Percentiles rank a stretch among this genome's conserved stretches.
phyloP scores from a whole-genome alignment of 2,888 invertebrate genomes.

The Sarcophaga carnaria region DNA sequence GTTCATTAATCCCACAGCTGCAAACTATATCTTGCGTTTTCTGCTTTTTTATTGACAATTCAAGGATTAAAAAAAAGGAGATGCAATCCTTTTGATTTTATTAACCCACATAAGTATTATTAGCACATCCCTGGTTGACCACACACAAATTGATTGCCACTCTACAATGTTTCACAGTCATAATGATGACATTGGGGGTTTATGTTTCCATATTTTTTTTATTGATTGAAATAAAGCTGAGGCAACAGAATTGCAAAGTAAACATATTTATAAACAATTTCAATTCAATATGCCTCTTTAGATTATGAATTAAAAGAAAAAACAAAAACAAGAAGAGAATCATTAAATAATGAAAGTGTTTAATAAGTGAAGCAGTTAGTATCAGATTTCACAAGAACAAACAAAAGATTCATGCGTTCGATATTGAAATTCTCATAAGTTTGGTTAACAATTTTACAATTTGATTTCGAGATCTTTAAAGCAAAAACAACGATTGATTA shows the following conservation, averaged over 20 bases:
- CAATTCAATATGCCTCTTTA: not conserved
- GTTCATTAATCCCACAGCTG: no score
- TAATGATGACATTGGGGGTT: conserved; percentile 35
- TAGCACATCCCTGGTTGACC: not conserved
- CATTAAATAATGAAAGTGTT: conserved; percentile 1
- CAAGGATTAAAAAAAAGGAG: no score
- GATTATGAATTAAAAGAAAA: not conserved
- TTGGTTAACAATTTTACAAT: conserved; percentile 31
- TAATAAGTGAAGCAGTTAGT: conserved; percentile 16
- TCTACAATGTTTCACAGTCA: conserved; percentile 56
- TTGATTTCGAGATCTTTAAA: conserved; percentile 34
- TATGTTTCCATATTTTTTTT: conserved; percentile 1
- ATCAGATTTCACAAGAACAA: conserved; percentile 54
- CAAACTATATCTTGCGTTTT: no score
- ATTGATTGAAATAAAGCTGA: conserved; percentile 32
- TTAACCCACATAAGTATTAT: not conserved
- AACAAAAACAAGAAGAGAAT: not conserved
- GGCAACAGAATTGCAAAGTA: conserved; percentile 43
- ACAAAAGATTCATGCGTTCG: not conserved
- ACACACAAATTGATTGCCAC: conserved; percentile 34
- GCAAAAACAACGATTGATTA: conserved; percentile 8
- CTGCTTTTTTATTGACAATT: no score
- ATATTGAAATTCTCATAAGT: conserved; percentile 47
- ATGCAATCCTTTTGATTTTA: no score
- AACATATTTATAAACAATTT: conserved; percentile 13